Evolutionary conservation across 1,140 invertebrate genomes (phyloP), one percentile per base, ranked within the genome.

Genomic region (Oncopodura yosiiana): DNA sequence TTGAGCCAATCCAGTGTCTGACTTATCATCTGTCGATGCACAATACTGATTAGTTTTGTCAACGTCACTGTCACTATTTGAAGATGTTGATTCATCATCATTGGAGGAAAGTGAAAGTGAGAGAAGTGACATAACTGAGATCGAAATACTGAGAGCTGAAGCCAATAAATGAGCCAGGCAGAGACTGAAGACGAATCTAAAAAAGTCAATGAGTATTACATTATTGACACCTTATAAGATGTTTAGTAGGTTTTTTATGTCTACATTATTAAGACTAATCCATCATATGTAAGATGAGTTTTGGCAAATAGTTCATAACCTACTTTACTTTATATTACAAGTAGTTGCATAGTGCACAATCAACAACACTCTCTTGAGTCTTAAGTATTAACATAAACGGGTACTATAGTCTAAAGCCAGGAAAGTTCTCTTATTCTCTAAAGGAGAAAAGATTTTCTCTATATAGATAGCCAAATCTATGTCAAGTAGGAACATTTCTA

Each of bases 121-220:
- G 21, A 59, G 26, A 8, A 52, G 36, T 27, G 41, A 27, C 11
- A 43, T 46, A 2, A 62, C 27, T 54, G 60, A 62, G 52, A 62
- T 55, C 52, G 36, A 16, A 27, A 62, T 26, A 19, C 52, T 58
- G 5, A 62, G 42, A 16, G 46, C n/a, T 16, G 60, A 62, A 29
- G 56, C 36, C 8, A 58, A 6, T 2, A 62, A 29, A 23, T 62
- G 60, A 21, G 46, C 55, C 21, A 54, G 36, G 23, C 55, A 51
- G 9, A 62, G 39, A 42, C 60, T 62, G 39, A 62, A 57, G 16
- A 62, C 60, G 45, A 62, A 62, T 45, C 60, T 62, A 23, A 8
- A 41, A 46, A 37, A 49, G 18, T 12, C 5, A 29, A 34, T 8
- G n/a, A 34, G 6, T 34, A 9, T 34, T 34, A 34, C n/a, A n/a